Conservation (phyloP, 1,140 invertebrate species). For the Leptinotarsa defecta region DNA sequence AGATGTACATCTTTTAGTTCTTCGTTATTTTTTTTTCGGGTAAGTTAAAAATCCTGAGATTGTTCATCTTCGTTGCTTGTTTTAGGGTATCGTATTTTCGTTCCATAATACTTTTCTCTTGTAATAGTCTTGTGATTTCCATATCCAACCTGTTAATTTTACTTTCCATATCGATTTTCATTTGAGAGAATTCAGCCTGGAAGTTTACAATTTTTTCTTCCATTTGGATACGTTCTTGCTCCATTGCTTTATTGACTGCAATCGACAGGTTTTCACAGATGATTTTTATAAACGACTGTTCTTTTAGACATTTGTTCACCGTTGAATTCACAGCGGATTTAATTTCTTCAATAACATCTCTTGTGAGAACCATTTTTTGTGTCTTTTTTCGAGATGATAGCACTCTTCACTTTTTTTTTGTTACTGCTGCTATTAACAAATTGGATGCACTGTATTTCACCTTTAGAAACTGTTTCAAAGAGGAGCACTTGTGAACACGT, state of each 20-base stretch:
- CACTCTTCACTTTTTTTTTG: background rate
- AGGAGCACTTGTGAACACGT: background rate
- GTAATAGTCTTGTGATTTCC: conserved; percentile 5
- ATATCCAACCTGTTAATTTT: conserved; percentile 1
- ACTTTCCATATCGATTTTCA: conserved; percentile 5
- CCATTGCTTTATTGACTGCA: background rate
- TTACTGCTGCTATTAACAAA: conserved; percentile 3
- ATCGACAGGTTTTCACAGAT: background rate
- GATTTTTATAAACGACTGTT: background rate
- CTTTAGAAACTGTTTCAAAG: conserved; percentile 7
- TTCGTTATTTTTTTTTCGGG: background rate
- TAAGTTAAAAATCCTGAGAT: background rate
- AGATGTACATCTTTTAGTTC: background rate
- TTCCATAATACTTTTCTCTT: conserved; percentile 4
- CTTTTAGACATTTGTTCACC: conserved; percentile 2
- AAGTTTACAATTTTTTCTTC: background rate
- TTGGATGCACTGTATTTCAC: conserved; percentile 1
- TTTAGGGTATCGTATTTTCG: conserved; percentile 4
- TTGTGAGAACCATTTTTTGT: conserved; percentile 4
- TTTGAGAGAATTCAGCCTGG: conserved; percentile 8
- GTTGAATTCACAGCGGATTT: conserved; percentile 3
- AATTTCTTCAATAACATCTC: background rate
- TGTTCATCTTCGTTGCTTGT: conserved; percentile 7
- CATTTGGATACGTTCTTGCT: background rate
- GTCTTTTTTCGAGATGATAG: conserved; percentile 1